Conservation (phyloP, 2,113 vertebrate species). For the Aptenodytes forsteri region DNA sequence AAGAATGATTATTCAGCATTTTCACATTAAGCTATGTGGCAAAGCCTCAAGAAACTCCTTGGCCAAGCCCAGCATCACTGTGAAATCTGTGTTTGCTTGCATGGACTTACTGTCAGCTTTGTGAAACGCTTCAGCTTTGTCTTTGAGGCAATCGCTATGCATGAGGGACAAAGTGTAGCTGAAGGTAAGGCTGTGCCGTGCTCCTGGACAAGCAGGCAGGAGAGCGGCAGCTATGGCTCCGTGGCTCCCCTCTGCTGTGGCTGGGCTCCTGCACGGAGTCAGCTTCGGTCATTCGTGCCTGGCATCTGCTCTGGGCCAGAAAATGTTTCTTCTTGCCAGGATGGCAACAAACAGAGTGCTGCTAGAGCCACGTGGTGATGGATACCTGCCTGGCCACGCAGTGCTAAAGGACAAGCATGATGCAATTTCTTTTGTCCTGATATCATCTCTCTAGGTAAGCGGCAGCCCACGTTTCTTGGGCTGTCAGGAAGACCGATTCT, state of each 20-base stretch:
- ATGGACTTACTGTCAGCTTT: background rate
- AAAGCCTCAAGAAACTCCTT: background rate
- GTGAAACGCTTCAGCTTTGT: background rate
- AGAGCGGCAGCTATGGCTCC: fast-evolving
- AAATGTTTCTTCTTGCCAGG: background rate
- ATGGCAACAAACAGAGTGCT: background rate
- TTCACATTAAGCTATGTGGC: background rate
- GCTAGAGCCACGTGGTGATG: background rate
- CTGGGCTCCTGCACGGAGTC: background rate
- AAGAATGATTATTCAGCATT: background rate
- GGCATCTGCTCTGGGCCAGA: background rate
- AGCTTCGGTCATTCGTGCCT: background rate
- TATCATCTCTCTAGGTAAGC: background rate
- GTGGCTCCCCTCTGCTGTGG: fast-evolving
- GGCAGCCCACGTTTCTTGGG: background rate
- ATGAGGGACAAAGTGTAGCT: background rate
- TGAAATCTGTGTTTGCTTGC: background rate
- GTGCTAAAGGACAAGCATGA: background rate
- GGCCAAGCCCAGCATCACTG: background rate
- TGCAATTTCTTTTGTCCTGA: fast-evolving
- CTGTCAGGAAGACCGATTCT: background rate
- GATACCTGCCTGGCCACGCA: background rate
- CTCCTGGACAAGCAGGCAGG: background rate
- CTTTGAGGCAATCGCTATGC: fast-evolving
- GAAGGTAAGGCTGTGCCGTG: background rate